Base-by-base conservation (phyloP, 2,113 vertebrate genomes). In the Emydura subglobosa region DNA sequence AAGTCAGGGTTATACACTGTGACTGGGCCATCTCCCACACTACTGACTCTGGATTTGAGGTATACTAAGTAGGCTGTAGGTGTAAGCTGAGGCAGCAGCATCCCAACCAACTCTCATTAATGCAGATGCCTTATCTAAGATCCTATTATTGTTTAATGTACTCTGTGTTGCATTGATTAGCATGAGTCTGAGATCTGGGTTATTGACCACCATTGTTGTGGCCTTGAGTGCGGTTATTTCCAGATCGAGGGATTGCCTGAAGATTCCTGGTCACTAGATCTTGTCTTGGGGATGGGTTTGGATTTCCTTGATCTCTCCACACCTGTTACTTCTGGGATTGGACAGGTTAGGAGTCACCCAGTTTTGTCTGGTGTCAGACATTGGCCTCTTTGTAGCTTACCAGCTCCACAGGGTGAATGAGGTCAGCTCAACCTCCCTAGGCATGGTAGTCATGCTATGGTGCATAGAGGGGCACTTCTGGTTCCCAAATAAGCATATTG, bases 361-460 rank as follows among this genome's bases (percentile, higher is more conserved):
- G 39, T 42, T 44, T 59, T 24, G 39, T 76, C 47, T 91, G 47
- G 6, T 87, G 39, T 12, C 53, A 59, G 87, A 2, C 1, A 0
- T 6, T 55, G 44, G 1, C 3, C 13, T 82, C 7, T 16, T 83
- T 1, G 1, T 10, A 0, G 6, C 82, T 27, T 86, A 3, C 7
- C 27, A 82, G 13, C 34, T 54, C 47, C 14, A 3, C 21, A 17
- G 39, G 50, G 79, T 2, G 3, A 80, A 34, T 14, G 76, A 42
- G 22, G 79, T 74, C n/a, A 74, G 72, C 50, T 51, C n/a, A 85
- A 4, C 2, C 4, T 5, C 42, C 86, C 51, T 49, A 42, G 3
- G 49, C 2, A 55, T 5, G 14, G 13, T 22, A 51, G 0, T 1
- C 1, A 6, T 42, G 17, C 88, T 3, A 27, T 44, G n/a, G 24